Conservation (phyloP, 2,888 invertebrate species). For the Parelbella ahira region DNA sequence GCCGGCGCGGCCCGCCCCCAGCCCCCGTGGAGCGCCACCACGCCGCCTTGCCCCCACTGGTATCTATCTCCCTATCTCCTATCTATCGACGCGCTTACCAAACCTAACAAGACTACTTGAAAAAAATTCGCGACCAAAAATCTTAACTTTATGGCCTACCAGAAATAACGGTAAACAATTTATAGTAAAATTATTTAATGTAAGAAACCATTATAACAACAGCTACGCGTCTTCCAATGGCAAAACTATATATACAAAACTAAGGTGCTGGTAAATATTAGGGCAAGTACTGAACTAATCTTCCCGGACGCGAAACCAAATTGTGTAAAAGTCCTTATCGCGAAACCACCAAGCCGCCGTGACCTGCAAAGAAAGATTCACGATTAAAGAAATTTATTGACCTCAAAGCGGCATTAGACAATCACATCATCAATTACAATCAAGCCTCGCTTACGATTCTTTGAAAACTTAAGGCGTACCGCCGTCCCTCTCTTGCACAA, state of each 20-base stretch:
- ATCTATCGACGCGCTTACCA: constrained; percentile 28
- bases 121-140: too few species aligned
- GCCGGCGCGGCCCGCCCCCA: constrained; percentile 82
- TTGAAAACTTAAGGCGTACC: constrained; percentile 38
- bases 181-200: too few species aligned
- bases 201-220: too few species aligned
- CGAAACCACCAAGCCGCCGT: constrained; percentile 29
- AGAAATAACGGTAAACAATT: too few species aligned
- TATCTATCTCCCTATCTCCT: constrained; percentile 4
- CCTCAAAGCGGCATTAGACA: constrained; percentile 63
- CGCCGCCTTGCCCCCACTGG: constrained; percentile 40
- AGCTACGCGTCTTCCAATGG: too few species aligned
- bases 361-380: constrained; percentile 62
- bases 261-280: too few species aligned
- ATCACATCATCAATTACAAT: constrained; percentile 79
- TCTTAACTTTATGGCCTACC: too few species aligned
- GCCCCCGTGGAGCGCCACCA: constrained; percentile 81
- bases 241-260: too few species aligned
- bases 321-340: constrained; percentile 18
- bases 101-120: too few species aligned
- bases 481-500: constrained; percentile 6
- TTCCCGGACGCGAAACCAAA: constrained; percentile 1
- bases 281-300: too few species aligned
- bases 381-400: constrained; percentile 63
- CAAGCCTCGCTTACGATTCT: constrained; percentile 58